Evolutionary conservation across 2,797 vertebrate species (phyloP).

Genomic region (Chromobotia macracanthus): DNA sequence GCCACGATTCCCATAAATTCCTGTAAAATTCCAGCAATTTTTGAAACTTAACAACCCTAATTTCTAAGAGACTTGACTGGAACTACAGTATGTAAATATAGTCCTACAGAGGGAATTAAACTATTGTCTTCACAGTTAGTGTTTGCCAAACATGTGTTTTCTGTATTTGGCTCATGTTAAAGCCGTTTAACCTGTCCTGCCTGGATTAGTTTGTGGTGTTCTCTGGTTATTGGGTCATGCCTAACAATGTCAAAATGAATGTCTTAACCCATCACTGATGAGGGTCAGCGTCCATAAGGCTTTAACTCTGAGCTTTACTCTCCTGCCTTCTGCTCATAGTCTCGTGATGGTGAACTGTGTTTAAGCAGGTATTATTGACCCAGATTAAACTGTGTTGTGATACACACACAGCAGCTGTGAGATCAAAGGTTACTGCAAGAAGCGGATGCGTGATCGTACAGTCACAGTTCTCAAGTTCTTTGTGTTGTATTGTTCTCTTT

Average conservation of each 20-base stretch:
- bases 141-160: constrained; percentile 27
- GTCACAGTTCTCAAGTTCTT: constrained; percentile 11
- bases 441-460: not conserved
- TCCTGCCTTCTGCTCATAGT: constrained; percentile 18
- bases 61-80: not conserved
- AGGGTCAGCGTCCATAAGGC: not conserved
- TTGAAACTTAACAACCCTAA: no score
- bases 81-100: not conserved
- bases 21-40: no score
- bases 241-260: constrained; percentile 22
- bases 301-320: constrained; percentile 7
- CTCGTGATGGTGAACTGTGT: constrained; percentile 15
- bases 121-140: not conserved
- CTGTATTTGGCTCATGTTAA: constrained; percentile 3
- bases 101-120: not conserved
- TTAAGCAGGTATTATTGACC: constrained; percentile 28
- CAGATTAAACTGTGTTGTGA: constrained; percentile 40
- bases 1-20: no score
- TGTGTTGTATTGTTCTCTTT: constrained; percentile 1
- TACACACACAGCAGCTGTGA: constrained; percentile 42
- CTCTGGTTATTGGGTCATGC: constrained; percentile 21
- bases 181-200: constrained; percentile 24
- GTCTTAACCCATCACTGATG: constrained; percentile 28
- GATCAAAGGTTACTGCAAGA: constrained; percentile 9
- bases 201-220: constrained; percentile 24